A percentile compares a stretch with the other conserved stretches of the same genome.
These are phyloP conservation scores for Mus caroli DNA, from an alignment of 2,797 vertebrate genomes.

Conservation along the genomic window DNA sequence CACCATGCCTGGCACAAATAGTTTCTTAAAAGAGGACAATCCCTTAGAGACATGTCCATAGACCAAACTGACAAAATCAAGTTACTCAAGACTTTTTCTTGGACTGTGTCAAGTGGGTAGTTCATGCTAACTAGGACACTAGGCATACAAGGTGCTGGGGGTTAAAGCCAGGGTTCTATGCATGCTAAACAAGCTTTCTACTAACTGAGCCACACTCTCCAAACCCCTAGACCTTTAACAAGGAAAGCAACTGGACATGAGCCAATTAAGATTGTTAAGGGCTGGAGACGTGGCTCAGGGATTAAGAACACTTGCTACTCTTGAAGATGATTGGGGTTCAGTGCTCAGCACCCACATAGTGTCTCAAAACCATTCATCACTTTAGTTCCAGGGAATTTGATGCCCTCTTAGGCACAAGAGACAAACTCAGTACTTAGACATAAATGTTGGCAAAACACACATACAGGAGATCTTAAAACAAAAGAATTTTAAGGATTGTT, in stretches of 20 bases:
- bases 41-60: no score
- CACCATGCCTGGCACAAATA: no score
- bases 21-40: no score
- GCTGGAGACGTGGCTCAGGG: neutral
- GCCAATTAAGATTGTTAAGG: neutral
- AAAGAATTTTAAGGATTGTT: neutral
- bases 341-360: neutral
- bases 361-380: neutral
- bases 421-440: neutral
- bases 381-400: neutral
- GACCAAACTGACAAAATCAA: no score
- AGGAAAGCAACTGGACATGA: neutral
- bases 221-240: neutral
- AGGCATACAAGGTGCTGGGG: neutral
- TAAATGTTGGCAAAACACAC: neutral
- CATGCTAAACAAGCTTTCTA: no score
- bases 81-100: no score
- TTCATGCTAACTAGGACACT: neutral
- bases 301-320: neutral
- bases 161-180: neutral
- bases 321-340: no score
- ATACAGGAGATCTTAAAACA: neutral
- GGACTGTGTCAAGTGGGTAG: neutral
- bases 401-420: neutral
- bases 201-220: neutral